These are phyloP conservation scores for Miichthys miiuy DNA, from an alignment of 2,797 vertebrate species.

Conservation along the genomic window DNA sequence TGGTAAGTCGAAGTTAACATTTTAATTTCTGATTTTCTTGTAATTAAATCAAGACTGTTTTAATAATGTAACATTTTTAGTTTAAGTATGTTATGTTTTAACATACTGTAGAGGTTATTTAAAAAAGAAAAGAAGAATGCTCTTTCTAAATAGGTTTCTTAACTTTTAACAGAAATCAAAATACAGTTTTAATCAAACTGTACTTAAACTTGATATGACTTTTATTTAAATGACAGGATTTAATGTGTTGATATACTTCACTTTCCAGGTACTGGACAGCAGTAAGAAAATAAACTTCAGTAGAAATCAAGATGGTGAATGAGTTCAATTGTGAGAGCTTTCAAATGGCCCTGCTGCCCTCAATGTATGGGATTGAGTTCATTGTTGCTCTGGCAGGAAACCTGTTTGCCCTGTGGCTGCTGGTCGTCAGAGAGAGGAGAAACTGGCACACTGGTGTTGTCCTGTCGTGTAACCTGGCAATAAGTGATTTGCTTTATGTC, in stretches of 20 bases:
- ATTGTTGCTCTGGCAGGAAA: conserved; percentile 83
- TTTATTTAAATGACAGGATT: neutral
- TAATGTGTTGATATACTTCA: neutral
- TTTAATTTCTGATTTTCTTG: neutral
- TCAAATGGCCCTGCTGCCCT: conserved; percentile 81
- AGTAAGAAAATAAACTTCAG: neutral
- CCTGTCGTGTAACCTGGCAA: conserved; percentile 86
- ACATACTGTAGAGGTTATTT: neutral
- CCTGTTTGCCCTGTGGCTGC: conserved; percentile 82
- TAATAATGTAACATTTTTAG: neutral
- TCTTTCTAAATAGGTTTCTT: neutral
- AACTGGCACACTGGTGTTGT: conserved; percentile 87
- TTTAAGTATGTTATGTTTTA: no score
- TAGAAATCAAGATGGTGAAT: conserved; percentile 24
- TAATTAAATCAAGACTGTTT: neutral
- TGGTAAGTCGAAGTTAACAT: conserved; percentile 16
- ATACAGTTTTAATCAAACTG: neutral
- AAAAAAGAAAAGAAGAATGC: no score
- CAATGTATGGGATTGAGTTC: conserved; percentile 80
- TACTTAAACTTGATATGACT: neutral
- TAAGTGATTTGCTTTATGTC: conserved; percentile 88
- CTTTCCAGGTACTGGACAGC: conserved; percentile 31
- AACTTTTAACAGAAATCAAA: neutral
- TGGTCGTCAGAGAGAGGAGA: conserved; percentile 68
- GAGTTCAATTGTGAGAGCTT: conserved; percentile 34